Conservation (phyloP, 2,888 invertebrate species). For the Agriopis leucophaearia region DNA sequence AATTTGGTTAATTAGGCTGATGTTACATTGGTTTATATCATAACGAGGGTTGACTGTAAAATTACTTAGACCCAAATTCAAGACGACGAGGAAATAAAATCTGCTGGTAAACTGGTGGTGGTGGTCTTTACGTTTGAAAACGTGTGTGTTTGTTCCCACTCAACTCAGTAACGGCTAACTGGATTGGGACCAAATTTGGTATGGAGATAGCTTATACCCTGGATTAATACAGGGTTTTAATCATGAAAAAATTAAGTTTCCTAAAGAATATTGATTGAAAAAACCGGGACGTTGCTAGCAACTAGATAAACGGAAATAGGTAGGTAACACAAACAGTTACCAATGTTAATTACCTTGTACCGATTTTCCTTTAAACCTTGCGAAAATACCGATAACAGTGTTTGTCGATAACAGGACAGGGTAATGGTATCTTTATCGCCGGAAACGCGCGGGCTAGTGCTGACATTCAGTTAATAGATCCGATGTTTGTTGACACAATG, state of each 20-base stretch:
- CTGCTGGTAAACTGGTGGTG: too few species aligned
- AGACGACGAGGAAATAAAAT: too few species aligned
- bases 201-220: too few species aligned
- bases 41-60: constrained; percentile 3
- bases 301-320: background rate
- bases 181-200: too few species aligned
- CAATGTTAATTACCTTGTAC: constrained; percentile 17
- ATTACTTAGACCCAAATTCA: background rate
- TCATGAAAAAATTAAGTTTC: too few species aligned
- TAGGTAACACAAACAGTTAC: constrained; percentile 3
- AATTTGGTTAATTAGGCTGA: constrained; percentile 35
- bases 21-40: constrained; percentile 27
- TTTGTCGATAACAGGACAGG: constrained; percentile 25
- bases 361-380: constrained; percentile 28
- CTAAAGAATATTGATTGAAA: too few species aligned
- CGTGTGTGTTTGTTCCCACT: too few species aligned
- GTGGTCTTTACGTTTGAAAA: too few species aligned
- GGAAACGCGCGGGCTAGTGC: constrained; percentile 23
- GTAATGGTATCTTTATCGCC: constrained; percentile 15
- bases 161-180: too few species aligned
- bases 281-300: background rate
- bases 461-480: constrained; percentile 24
- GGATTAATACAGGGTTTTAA: too few species aligned
- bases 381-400: constrained; percentile 24
- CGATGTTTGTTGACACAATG: constrained; percentile 18